Evolutionary conservation across 2,113 vertebrate species (phyloP).

Genomic region (Prinia subflava): DNA sequence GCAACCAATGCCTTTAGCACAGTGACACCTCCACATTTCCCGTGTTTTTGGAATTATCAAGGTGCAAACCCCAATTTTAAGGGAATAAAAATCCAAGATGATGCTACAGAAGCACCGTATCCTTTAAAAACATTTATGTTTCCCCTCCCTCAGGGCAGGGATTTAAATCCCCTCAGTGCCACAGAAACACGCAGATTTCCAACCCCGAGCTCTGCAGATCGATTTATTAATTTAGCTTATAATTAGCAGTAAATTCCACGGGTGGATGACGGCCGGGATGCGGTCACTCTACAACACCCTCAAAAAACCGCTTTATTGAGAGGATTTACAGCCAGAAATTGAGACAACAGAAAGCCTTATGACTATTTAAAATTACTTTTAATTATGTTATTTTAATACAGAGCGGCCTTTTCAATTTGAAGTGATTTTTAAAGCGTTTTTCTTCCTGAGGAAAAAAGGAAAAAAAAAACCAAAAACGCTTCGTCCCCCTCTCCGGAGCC

Average conservation of each 20-base stretch:
- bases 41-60: background rate
- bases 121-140: background rate
- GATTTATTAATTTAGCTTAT: background rate
- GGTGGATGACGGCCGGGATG: background rate
- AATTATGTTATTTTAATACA: fast-evolving
- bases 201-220: background rate
- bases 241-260: background rate
- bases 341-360: no score
- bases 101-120: background rate
- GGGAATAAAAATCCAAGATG: background rate
- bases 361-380: fast-evolving
- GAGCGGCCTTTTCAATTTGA: fast-evolving
- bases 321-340: fast-evolving
- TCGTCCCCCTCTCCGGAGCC: fast-evolving
- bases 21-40: background rate
- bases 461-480: background rate
- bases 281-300: background rate
- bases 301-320: background rate
- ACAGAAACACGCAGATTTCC: background rate
- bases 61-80: background rate
- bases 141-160: background rate
- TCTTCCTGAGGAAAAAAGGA: background rate
- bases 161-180: background rate
- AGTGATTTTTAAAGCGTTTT: background rate
- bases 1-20: background rate